Percentiles rank a stretch among this genome's conserved stretches.
These are phyloP conservation scores for Trichomalopsis sarcophagae DNA, from an alignment of 1,140 invertebrate genomes.

Conservation along the genomic window DNA sequence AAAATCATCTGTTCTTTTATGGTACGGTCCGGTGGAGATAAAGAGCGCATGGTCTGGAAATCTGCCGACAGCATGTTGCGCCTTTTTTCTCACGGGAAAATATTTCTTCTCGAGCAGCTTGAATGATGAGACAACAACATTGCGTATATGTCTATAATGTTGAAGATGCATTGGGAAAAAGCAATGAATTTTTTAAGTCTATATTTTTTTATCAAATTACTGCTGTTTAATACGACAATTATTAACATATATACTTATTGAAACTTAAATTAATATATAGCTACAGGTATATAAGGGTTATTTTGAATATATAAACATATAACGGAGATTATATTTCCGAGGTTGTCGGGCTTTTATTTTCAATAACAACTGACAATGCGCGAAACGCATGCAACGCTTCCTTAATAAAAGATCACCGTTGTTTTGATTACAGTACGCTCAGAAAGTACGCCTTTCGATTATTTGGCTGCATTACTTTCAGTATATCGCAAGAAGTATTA, in stretches of 20 bases:
- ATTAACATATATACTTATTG: constrained; percentile 15
- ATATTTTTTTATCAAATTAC: constrained; percentile 23
- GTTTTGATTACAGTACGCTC: background rate
- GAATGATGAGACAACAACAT: background rate
- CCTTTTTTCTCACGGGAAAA: constrained; percentile 39
- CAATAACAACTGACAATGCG: background rate
- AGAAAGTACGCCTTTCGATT: background rate
- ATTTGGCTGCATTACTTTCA: background rate
- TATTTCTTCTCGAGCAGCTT: background rate
- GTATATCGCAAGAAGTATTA: background rate
- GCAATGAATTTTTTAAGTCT: background rate
- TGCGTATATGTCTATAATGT: too few species aligned
- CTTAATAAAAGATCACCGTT: constrained; percentile 2
- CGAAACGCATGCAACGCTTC: background rate
- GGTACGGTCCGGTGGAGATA: constrained; percentile 2
- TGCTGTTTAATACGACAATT: constrained; percentile 27
- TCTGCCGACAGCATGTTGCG: constrained; percentile 49
- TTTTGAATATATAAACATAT: constrained; percentile 23
- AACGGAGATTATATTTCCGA: background rate
- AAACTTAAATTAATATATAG: constrained; percentile 29
- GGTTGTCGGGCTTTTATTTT: constrained; percentile 16
- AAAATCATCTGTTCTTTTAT: constrained; percentile 52
- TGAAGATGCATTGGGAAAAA: background rate
- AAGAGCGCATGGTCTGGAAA: constrained; percentile 30
- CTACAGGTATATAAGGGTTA: background rate